Evolutionary conservation across 2,113 vertebrate species (phyloP).

Genomic region (Oryzias woworae): DNA sequence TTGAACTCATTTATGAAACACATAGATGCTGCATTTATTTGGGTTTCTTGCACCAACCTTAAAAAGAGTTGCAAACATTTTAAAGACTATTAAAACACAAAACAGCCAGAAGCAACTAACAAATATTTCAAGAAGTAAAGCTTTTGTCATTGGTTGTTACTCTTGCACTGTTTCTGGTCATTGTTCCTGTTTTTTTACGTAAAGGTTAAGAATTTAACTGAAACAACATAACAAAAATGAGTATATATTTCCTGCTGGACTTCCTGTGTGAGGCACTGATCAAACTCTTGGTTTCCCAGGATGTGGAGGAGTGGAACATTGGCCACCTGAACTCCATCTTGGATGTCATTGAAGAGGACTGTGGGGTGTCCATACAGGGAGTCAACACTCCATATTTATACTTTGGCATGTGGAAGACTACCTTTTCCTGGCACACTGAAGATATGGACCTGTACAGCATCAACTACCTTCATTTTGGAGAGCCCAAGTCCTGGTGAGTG

Average conservation of each 20-base stretch:
- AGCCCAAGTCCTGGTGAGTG: conserved; percentile 95
- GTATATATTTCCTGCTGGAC: background rate
- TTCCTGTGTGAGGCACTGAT: conserved; percentile 1
- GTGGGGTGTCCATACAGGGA: conserved; percentile 93
- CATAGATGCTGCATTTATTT: too few species aligned
- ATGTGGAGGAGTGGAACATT: conserved; percentile 93
- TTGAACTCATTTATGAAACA: too few species aligned
- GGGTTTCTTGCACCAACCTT: too few species aligned
- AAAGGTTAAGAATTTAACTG: background rate
- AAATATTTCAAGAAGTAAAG: too few species aligned
- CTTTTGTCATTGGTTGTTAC: too few species aligned
- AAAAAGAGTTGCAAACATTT: too few species aligned
- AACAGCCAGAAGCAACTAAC: too few species aligned
- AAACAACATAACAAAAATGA: background rate
- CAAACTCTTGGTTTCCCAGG: conserved; percentile 70
- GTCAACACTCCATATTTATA: conserved; percentile 97
- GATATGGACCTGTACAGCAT: conserved; percentile 99
- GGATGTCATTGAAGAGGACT: conserved; percentile 93
- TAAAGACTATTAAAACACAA: too few species aligned
- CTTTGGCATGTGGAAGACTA: conserved; percentile 99
- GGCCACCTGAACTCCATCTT: conserved; percentile 91
- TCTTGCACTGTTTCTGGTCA: too few species aligned
- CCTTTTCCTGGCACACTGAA: conserved; percentile 96
- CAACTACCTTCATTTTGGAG: conserved; percentile 97
- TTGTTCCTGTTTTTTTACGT: too few species aligned